A percentile compares a stretch with the other conserved stretches of the same genome.
Evolutionary conservation across 2,888 invertebrate species (phyloP).

Genomic region (Zygaena filipendulae): DNA sequence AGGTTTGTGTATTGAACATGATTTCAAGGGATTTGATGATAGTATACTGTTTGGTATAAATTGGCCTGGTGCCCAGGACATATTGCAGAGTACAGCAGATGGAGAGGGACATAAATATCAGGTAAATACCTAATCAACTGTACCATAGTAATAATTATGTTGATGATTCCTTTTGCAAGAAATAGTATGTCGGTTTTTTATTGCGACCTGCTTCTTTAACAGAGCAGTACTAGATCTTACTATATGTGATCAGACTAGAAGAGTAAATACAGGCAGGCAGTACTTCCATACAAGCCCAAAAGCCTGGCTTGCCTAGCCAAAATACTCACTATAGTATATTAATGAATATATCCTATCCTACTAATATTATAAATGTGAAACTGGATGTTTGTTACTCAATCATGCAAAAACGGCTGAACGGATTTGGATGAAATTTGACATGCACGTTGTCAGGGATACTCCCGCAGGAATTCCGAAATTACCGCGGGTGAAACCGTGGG

Average conservation of each 20-base stretch:
- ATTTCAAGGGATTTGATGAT: conserved; percentile 85
- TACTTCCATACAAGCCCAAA: no score
- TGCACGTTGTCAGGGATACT: no score
- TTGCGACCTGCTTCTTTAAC: background rate
- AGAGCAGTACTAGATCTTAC: background rate
- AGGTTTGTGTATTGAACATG: conserved; percentile 53
- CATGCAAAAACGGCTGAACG: no score
- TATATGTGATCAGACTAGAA: background rate
- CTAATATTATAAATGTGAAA: no score
- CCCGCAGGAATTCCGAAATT: no score
- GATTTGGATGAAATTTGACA: no score
- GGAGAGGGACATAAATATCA: conserved; percentile 27
- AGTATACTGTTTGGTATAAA: conserved; percentile 82
- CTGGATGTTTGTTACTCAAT: no score
- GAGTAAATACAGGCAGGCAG: no score
- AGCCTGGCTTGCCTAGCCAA: no score
- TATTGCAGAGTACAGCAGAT: conserved; percentile 30
- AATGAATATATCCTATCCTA: no score
- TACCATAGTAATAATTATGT: background rate
- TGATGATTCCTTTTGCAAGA: background rate
- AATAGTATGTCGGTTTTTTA: background rate
- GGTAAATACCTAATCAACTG: conserved; percentile 19
- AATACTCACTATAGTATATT: no score
- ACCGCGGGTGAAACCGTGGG: no score
- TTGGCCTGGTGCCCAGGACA: conserved; percentile 71